Conservation (phyloP, 2,888 invertebrate species). For the Alitta virens region DNA sequence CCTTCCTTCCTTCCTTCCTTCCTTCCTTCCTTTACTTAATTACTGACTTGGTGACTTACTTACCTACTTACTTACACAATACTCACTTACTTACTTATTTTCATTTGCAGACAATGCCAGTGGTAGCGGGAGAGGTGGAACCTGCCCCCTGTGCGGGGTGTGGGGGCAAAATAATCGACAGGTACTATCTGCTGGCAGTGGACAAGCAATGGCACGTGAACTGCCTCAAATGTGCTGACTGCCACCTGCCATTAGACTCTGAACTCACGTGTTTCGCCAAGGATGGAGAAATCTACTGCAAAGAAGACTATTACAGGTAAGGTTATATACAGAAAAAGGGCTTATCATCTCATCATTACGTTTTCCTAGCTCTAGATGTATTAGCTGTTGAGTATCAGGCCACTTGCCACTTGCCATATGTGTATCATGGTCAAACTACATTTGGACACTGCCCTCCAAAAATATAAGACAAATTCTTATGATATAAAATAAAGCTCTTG, state of each 20-base stretch:
- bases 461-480: no score
- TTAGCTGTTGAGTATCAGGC: no score
- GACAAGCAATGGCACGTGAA: conserved; percentile 91
- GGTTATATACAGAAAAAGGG: no score
- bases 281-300: conserved; percentile 92
- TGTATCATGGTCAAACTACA: no score
- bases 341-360: no score
- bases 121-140: conserved; percentile 22
- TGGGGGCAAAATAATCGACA: conserved; percentile 78
- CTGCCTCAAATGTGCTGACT: conserved; percentile 83
- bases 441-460: no score
- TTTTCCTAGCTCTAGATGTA: no score
- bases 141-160: conserved; percentile 76
- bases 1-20: not conserved
- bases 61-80: no score
- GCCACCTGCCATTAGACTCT: conserved; percentile 82
- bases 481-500: no score
- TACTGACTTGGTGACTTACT: no score
- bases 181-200: conserved; percentile 84
- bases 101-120: conserved; percentile 3
- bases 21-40: not conserved
- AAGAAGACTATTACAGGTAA: conserved; percentile 94
- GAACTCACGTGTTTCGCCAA: conserved; percentile 89
- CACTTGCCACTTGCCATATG: no score
- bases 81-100: no score